Conservation (phyloP, 2,797 vertebrate species). For the Australoheros facetus region DNA sequence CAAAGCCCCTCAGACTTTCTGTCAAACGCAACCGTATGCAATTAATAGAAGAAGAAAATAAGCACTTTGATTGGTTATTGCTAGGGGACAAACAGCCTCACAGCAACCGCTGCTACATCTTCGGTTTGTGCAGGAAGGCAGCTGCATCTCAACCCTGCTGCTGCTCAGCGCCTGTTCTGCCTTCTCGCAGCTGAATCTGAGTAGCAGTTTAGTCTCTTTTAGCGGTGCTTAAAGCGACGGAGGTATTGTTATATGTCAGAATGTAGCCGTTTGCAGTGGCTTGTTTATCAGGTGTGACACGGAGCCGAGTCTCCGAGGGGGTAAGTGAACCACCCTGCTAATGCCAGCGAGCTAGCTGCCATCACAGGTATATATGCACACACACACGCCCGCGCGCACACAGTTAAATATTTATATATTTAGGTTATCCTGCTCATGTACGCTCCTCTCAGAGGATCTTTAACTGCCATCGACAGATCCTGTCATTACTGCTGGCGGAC, state of each 20-base stretch:
- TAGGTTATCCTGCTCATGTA: neutral
- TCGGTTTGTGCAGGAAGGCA: conserved; percentile 20
- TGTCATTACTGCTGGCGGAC: neutral
- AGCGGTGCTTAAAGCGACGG: neutral
- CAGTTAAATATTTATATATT: neutral
- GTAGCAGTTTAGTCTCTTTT: neutral
- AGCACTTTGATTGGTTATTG: conserved; percentile 57
- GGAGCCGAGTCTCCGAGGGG: conserved; percentile 39
- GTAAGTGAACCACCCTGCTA: conserved; percentile 49
- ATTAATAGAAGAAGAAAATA: conserved; percentile 45
- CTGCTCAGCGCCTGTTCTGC: accelerated
- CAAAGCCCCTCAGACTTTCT: accelerated
- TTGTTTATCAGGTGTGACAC: conserved; percentile 51
- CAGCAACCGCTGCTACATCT: conserved; percentile 44
- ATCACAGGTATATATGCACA: neutral
- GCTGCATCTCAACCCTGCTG: neutral
- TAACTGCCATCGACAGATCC: neutral
- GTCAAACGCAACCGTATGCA: no score
- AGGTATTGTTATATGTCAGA: neutral
- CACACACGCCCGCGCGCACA: neutral
- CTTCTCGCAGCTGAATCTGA: no score
- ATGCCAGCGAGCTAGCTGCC: conserved; percentile 25
- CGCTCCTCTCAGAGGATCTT: neutral
- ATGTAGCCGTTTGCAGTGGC: conserved; percentile 6
- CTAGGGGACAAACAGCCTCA: conserved; percentile 52